Evolutionary conservation across 2,888 invertebrate genomes (phyloP).

Genomic region (Cotesia congregata): DNA sequence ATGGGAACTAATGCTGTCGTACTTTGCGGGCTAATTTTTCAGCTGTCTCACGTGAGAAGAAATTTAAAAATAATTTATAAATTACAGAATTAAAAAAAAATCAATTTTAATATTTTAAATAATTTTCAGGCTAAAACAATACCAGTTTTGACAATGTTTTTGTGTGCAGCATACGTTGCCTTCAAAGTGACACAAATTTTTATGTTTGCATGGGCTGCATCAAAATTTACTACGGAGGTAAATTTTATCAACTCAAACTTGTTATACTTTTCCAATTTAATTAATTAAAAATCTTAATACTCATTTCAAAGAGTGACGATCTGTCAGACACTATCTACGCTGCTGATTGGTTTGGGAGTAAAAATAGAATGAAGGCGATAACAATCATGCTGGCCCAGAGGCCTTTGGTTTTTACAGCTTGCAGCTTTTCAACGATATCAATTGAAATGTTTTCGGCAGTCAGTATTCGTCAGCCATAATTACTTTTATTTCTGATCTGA

Average conservation of each 20-base stretch:
- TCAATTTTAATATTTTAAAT: not conserved
- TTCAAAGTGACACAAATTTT: slow-evolving; percentile 45
- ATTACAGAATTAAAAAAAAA: not conserved
- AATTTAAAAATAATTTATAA: not conserved
- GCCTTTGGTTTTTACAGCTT: slow-evolving; percentile 31
- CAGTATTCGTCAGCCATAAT: slow-evolving; percentile 38
- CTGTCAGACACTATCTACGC: slow-evolving; percentile 17
- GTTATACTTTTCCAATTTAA: too few species aligned
- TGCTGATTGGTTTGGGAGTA: slow-evolving; percentile 40
- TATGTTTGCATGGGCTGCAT: slow-evolving; percentile 45
- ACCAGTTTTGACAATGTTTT: not conserved
- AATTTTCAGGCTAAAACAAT: not conserved
- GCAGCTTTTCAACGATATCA: slow-evolving; percentile 33
- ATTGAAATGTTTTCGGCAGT: slow-evolving; percentile 48
- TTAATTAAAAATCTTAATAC: not conserved
- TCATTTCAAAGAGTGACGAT: slow-evolving; percentile 6
- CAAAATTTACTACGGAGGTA: slow-evolving; percentile 45
- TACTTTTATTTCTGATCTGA: not conserved
- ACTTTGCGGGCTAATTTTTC: slow-evolving; percentile 54
- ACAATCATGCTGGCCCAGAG: slow-evolving; percentile 31
- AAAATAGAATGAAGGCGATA: slow-evolving; percentile 5
- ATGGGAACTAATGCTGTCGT: slow-evolving; percentile 50
- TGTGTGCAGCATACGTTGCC: not conserved
- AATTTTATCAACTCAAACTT: not conserved
- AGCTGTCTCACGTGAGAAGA: slow-evolving; percentile 46